A percentile compares a stretch with the other conserved stretches of the same genome.
Evolutionary conservation across 2,113 vertebrate genomes (phyloP).

Genomic region (Vombatus ursinus): DNA sequence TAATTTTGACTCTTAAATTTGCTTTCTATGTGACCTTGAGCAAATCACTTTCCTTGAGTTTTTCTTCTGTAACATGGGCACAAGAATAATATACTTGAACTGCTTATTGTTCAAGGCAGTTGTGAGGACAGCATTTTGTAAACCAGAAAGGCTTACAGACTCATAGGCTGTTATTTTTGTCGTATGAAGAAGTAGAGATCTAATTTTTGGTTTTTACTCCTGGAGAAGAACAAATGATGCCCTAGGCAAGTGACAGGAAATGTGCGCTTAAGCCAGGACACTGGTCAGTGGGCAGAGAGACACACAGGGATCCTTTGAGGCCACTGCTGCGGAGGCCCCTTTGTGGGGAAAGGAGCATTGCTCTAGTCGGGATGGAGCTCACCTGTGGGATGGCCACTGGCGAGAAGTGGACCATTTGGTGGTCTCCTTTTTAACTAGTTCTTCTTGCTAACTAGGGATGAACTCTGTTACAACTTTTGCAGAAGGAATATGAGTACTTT

Average conservation of each 20-base stretch:
- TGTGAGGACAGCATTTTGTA: neutral
- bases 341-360: neutral
- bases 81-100: neutral
- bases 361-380: neutral
- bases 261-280: neutral
- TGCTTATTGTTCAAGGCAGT: neutral
- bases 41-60: neutral
- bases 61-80: neutral
- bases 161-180: neutral
- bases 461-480: neutral
- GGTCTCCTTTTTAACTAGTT: neutral
- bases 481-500: neutral
- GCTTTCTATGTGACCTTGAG: neutral
- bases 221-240: neutral
- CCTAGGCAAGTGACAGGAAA: neutral
- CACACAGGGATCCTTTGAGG: neutral
- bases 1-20: neutral
- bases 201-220: neutral
- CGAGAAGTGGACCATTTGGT: neutral
- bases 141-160: neutral
- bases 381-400: neutral
- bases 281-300: neutral
- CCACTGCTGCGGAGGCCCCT: neutral
- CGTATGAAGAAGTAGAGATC: neutral
- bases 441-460: neutral